phyloP scores from a whole-genome alignment of 1,140 invertebrate species.

The Magallana angulata region DNA sequence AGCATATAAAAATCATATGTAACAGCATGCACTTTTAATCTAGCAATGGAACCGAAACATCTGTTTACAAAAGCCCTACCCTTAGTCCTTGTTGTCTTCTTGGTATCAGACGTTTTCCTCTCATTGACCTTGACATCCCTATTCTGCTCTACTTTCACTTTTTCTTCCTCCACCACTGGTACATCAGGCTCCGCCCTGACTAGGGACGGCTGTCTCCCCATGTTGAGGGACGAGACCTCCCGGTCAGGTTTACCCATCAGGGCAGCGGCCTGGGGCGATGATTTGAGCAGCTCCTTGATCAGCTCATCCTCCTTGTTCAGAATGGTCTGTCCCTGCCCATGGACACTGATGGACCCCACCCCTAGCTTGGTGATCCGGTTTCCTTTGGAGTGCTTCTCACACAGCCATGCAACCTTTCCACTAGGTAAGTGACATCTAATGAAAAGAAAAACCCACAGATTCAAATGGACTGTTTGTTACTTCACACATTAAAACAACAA shows the following conservation, averaged over 20 bases:
- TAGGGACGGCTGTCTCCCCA: neutral
- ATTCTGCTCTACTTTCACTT: slow-evolving; percentile 1
- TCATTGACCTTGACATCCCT: neutral
- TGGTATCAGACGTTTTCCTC: neutral
- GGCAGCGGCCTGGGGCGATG: neutral
- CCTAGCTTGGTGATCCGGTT: slow-evolving; percentile 70
- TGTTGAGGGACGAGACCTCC: neutral
- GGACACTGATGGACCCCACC: slow-evolving; percentile 57
- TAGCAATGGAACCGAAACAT: neutral
- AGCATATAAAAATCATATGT: too few relatives aligned
- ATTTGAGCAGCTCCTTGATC: slow-evolving; percentile 60
- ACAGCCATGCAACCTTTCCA: slow-evolving; percentile 78
- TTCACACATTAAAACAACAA: too few relatives aligned
- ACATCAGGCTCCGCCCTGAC: neutral
- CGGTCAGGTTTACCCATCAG: neutral
- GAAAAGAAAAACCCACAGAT: slow-evolving; percentile 19
- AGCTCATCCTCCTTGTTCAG: slow-evolving; percentile 69
- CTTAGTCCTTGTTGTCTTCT: neutral
- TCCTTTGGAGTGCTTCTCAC: slow-evolving; percentile 70
- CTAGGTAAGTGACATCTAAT: slow-evolving; percentile 75
- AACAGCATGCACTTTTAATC: too few relatives aligned
- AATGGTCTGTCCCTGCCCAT: slow-evolving; percentile 56
- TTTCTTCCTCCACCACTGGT: neutral
- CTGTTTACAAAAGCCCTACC: neutral
- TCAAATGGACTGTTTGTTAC: too few relatives aligned